A percentile compares a stretch with the other conserved stretches of the same genome.
Evolutionary conservation across 2,888 invertebrate species (phyloP).

Genomic region (Podotricha telesiphe): DNA sequence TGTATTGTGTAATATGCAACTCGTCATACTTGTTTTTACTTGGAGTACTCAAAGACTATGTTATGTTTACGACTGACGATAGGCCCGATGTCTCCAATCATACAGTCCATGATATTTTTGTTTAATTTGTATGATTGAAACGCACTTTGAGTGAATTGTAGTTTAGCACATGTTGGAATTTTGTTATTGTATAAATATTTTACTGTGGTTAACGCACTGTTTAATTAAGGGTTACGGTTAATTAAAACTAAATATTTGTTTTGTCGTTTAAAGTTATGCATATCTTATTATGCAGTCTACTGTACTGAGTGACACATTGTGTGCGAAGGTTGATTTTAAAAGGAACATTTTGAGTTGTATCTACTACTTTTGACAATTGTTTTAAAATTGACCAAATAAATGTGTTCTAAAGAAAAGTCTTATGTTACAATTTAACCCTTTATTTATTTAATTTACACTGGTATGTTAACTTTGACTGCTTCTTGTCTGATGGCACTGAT

Average conservation of each 20-base stretch:
- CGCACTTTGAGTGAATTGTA: conserved; percentile 75
- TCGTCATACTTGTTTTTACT: conserved; percentile 6
- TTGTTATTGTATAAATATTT: conserved; percentile 73
- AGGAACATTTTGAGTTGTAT: conserved; percentile 70
- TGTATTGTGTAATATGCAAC: conserved; percentile 12
- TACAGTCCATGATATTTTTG: conserved; percentile 41
- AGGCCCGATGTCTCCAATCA: conserved; percentile 31
- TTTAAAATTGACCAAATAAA: conserved; percentile 82
- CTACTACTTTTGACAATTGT: conserved; percentile 74
- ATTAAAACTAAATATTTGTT: conserved; percentile 57
- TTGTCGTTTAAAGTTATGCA: conserved; percentile 70
- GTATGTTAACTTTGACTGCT: conserved; percentile 89
- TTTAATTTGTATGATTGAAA: conserved; percentile 65
- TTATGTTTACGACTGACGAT: conserved; percentile 1
- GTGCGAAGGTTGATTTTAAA: conserved; percentile 46
- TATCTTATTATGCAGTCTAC: conserved; percentile 63
- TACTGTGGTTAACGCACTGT: conserved; percentile 68
- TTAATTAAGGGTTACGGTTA: conserved; percentile 74
- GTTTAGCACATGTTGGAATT: conserved; percentile 65
- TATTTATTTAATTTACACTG: conserved; percentile 62
- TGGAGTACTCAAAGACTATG: conserved; percentile 10
- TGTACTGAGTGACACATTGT: conserved; percentile 44
- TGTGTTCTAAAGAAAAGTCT: conserved; percentile 77
- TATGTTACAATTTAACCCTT: conserved; percentile 43
- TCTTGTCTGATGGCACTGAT: conserved; percentile 95